A percentile compares a stretch with the other conserved stretches of the same genome.
Conservation (phyloP, 2,888 invertebrate genomes). For the Trissolcus brochymenae region DNA sequence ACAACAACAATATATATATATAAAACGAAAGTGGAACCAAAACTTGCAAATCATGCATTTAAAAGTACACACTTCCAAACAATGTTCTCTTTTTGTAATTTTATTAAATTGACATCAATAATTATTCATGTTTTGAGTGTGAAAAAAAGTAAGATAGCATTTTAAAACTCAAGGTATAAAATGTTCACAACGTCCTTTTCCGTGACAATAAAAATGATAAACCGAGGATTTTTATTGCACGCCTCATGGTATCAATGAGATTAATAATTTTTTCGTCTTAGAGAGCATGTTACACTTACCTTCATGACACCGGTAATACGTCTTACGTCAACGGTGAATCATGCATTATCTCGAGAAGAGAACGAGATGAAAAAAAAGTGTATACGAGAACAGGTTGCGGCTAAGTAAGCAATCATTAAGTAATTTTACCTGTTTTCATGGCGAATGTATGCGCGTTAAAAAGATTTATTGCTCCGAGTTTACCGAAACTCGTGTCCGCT, state of each 20-base stretch:
- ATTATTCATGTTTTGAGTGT: too few species aligned
- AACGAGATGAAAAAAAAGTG: constrained; percentile 31
- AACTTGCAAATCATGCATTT: too few species aligned
- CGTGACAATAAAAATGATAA: constrained; percentile 32
- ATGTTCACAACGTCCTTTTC: constrained; percentile 16
- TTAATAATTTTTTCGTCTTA: constrained; percentile 34
- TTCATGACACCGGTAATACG: constrained; percentile 25
- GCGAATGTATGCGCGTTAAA: constrained; percentile 20
- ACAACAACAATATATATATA: too few species aligned
- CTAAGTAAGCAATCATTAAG: constrained; percentile 52
- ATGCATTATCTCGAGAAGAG: constrained; percentile 51
- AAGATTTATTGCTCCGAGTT: constrained; percentile 41
- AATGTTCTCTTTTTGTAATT: too few species aligned
- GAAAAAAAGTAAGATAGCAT: too few species aligned
- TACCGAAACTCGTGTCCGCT: constrained; percentile 36
- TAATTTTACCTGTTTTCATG: constrained; percentile 37
- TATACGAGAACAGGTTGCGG: constrained; percentile 37
- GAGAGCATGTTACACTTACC: constrained; percentile 33
- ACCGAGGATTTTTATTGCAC: constrained; percentile 28
- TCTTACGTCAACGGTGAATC: constrained; percentile 52
- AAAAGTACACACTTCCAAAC: too few species aligned
- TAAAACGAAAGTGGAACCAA: too few species aligned
- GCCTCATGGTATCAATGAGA: constrained; percentile 29
- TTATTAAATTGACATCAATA: too few species aligned
- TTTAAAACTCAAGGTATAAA: not conserved